Evolutionary conservation across 2,888 invertebrate genomes (phyloP).

Genomic region (Cheilosia vulpina): DNA sequence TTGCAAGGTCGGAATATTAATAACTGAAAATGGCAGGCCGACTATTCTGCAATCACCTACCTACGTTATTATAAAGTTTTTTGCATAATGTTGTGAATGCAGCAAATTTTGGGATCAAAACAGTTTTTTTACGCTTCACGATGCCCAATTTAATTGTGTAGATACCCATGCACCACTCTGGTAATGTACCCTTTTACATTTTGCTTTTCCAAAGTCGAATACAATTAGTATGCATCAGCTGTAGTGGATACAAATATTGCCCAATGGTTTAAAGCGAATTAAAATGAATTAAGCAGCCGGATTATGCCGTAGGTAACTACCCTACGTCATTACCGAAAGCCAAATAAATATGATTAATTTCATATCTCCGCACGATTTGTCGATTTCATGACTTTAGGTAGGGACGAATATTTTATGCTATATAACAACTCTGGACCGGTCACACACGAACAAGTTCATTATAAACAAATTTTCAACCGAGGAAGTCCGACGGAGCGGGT

Average conservation of each 20-base stretch:
- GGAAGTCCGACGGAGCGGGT: constrained; percentile 55
- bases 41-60: no score
- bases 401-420: neutral
- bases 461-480: neutral
- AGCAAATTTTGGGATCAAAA: no score
- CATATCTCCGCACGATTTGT: neutral
- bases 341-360: constrained; percentile 11
- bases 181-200: neutral
- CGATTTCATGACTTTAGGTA: neutral
- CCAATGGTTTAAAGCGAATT: neutral
- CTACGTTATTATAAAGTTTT: no score
- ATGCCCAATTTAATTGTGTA: neutral
- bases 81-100: no score
- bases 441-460: neutral
- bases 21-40: no score
- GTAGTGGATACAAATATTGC: neutral
- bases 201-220: neutral
- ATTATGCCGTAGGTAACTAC: neutral
- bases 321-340: neutral
- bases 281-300: neutral
- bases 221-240: constrained; percentile 16
- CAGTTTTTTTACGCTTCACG: no score
- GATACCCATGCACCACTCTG: neutral
- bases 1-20: no score
- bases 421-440: neutral